phyloP scores from a whole-genome alignment of 1,140 invertebrate genomes.

The Lepidurus arcticus region DNA sequence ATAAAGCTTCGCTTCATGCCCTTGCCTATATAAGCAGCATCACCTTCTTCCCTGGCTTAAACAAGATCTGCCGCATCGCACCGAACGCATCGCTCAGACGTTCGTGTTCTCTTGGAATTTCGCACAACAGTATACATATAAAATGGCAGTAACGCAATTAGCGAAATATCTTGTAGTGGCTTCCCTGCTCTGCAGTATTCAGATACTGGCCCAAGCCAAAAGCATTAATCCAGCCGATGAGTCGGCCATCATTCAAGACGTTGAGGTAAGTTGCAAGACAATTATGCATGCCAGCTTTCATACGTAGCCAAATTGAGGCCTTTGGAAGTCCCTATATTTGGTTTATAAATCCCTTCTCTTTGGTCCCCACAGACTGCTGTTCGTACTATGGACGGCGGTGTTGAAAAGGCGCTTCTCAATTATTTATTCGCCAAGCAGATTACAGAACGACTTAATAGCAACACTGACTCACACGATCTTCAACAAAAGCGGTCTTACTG shows the following conservation, averaged over 20 bases:
- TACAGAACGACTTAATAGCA: slow-evolving; percentile 49
- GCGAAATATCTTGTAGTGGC: neutral
- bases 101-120: neutral
- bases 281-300: neutral
- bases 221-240: neutral
- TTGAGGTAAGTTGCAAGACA: neutral
- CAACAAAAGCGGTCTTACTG: slow-evolving; percentile 57
- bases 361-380: neutral
- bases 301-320: no score
- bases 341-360: neutral
- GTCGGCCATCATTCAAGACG: slow-evolving; percentile 9
- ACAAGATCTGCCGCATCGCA: neutral
- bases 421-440: slow-evolving; percentile 55
- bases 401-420: slow-evolving; percentile 53
- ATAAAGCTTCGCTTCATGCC: neutral
- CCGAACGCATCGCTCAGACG: neutral
- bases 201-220: neutral
- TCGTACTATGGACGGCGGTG: slow-evolving; percentile 46
- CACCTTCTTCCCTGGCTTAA: neutral
- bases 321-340: no score
- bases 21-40: neutral
- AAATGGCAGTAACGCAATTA: neutral
- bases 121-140: neutral
- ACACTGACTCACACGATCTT: slow-evolving; percentile 49
- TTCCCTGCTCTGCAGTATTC: neutral